Evolutionary conservation across 2,888 invertebrate genomes (phyloP), one percentile per base, ranked within the genome.

Genomic region (Lottia scabra): DNA sequence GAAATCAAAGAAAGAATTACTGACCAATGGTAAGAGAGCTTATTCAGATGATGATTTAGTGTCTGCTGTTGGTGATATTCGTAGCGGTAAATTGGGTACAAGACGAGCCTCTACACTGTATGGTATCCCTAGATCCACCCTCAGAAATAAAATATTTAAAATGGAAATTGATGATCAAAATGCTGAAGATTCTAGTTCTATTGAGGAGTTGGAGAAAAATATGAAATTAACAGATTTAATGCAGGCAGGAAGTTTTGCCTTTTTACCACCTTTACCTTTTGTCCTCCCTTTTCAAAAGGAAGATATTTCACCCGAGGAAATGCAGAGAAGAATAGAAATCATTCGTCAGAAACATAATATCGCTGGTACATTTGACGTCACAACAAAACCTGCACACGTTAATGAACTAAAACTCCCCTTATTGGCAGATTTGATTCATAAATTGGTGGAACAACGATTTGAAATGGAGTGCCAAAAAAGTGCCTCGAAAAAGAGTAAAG

Each of bases 41-140:
- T 99, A 99, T 92, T 96, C 96, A n/a, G 97, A 98, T 84, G 96
- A 96, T 84, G 98, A 98, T 90, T 93, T 99, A 63, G 95, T 95
- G 87, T 94, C 94, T 48, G 98, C 98, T n/a, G 93, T 99, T 73
- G 93, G 95, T 75, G 98, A 98, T 90, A 97, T 98, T 87, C 95
- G 96, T 90, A 94, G 94, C 81, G 97, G 97, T 23, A 95, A 96
- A 87, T 92, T 98, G 82, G 98, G 97, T 79, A 97, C 97, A 8
- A 92, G 98, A 65, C 92, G 98, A 74, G 98, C 98, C 12, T 96
- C 98, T 69, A 96, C 96, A 70, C 94, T 97, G 84, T 99, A 99
- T 91, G 97, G 97, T 84, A 97, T 98, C 88, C 98, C 98, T 10
- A 93, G 98, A 79, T 97, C 98, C 80, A 98, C 98, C 38, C 93